Evolutionary conservation across 2,113 vertebrate species (phyloP).

Genomic region (western clawed frog (Xenopus tropicalis)): UCB_Xtro_10.0 CM004448.2:86336001-86336500

Average conservation of each 20-base stretch:
- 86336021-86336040: conserved; percentile 33
- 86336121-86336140: conserved; percentile 40
- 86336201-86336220: conserved; percentile 24
- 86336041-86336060: conserved; percentile 32
- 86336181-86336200: conserved; percentile 28
- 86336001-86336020: conserved; percentile 41
- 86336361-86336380: conserved; percentile 79
- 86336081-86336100: conserved; percentile 20
- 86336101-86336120: conserved; percentile 40
- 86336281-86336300: conserved; percentile 63
- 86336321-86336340: conserved; percentile 71
- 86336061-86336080: conserved; percentile 41
- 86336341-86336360: conserved; percentile 71
- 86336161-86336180: conserved; percentile 33
- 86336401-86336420: conserved; percentile 75
- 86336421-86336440: conserved; percentile 86
- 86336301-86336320: conserved; percentile 64
- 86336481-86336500: conserved; percentile 52
- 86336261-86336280: conserved; percentile 56
- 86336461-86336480: conserved; percentile 66
- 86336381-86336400: conserved; percentile 87
- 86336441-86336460: conserved; percentile 65
- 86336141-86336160: conserved; percentile 36
- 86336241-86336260: conserved; percentile 50
- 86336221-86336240: conserved; percentile 42